Evolutionary conservation across 2,113 vertebrate species (phyloP).

Genomic region (Leptodactylus fuscus): DNA sequence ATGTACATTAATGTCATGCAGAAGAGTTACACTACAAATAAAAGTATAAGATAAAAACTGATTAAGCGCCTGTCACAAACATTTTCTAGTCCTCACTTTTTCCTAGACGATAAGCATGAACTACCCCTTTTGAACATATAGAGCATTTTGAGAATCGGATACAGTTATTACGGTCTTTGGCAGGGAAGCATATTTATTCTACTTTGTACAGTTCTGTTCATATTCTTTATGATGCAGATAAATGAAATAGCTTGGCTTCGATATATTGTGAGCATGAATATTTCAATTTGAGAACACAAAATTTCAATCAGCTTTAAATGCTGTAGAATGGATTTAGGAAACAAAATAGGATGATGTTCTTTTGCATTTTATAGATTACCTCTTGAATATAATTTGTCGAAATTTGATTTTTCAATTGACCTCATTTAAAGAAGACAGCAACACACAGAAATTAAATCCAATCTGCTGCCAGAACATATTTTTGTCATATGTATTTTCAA

Average conservation of each 20-base stretch:
- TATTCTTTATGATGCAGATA: slow-evolving; percentile 58
- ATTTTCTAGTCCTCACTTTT: slow-evolving; percentile 6
- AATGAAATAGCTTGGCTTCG: slow-evolving; percentile 55
- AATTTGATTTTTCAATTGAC: slow-evolving; percentile 58
- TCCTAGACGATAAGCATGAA: slow-evolving; percentile 42
- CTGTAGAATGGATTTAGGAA: slow-evolving; percentile 55
- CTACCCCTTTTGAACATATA: slow-evolving; percentile 27
- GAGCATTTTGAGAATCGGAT: slow-evolving; percentile 45
- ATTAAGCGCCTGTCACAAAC: neutral
- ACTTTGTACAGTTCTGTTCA: slow-evolving; percentile 41
- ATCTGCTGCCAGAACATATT: slow-evolving; percentile 36
- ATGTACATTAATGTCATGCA: neutral
- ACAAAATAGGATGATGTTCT: slow-evolving; percentile 58
- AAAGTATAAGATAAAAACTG: neutral
- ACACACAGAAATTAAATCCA: slow-evolving; percentile 37
- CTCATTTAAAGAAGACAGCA: slow-evolving; percentile 56
- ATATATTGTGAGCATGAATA: slow-evolving; percentile 57
- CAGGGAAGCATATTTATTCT: slow-evolving; percentile 51
- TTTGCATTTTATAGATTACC: slow-evolving; percentile 58
- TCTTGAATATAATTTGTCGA: slow-evolving; percentile 58
- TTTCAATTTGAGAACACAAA: slow-evolving; percentile 53
- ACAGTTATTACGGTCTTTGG: slow-evolving; percentile 48
- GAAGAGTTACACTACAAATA: neutral
- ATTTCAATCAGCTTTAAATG: slow-evolving; percentile 59
- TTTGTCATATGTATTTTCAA: slow-evolving; percentile 16